Conservation (phyloP, 2,888 invertebrate species). For the Drosophila suboccidentalis region DNA sequence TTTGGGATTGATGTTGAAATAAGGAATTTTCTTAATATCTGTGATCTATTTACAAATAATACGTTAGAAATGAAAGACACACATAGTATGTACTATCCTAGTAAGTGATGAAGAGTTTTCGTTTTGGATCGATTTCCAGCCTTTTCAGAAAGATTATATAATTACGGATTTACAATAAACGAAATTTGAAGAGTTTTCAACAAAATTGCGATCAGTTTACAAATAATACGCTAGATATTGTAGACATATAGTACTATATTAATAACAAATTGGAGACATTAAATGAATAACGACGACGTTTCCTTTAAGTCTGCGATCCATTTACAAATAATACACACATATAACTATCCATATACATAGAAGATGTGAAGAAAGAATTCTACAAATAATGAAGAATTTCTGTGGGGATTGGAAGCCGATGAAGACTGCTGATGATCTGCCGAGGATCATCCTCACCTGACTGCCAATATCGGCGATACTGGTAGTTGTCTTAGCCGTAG, state of each 20-base stretch:
- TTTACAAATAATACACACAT: slow-evolving; percentile 1
- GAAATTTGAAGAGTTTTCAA: neutral
- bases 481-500: slow-evolving; percentile 25
- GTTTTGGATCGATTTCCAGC: neutral
- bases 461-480: slow-evolving; percentile 64
- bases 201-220: no score
- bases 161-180: neutral
- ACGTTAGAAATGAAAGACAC: neutral
- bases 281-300: no score
- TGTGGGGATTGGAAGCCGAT: slow-evolving; percentile 15
- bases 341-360: neutral
- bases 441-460: slow-evolving; percentile 76
- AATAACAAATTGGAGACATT: no score
- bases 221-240: no score
- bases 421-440: slow-evolving; percentile 47
- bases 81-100: neutral
- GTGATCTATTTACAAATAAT: neutral
- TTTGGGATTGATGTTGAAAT: no score
- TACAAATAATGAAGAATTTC: slow-evolving; percentile 22
- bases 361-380: neutral
- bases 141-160: no score
- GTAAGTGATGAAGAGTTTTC: no score
- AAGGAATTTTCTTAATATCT: no score
- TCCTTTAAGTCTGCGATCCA: neutral
- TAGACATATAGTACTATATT: no score